phyloP scores from a whole-genome alignment of 1,140 invertebrate genomes.

The Oppia nitens region DNA sequence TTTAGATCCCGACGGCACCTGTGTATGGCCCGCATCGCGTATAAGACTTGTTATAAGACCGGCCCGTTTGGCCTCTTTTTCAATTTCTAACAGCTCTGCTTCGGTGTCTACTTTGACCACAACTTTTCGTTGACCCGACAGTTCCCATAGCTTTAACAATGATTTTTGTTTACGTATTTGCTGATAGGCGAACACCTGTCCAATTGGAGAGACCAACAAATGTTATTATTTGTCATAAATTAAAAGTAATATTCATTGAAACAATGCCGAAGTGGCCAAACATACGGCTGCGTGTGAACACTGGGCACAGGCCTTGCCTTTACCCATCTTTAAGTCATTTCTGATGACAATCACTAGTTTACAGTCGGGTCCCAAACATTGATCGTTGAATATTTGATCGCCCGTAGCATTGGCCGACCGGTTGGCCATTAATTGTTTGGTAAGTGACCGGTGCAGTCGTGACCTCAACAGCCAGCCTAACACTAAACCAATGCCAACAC shows the following conservation, averaged over 20 bases:
- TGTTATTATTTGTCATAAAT: not conserved
- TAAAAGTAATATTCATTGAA: not conserved
- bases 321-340: constrained; percentile 80
- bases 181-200: constrained; percentile 49
- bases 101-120: constrained; percentile 45
- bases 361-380: constrained; percentile 24
- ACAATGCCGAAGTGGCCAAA: not conserved
- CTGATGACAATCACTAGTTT: constrained; percentile 73
- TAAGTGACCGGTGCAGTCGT: not conserved
- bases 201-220: not conserved
- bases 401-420: not conserved
- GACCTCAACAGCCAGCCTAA: not conserved
- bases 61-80: constrained; percentile 44
- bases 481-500: constrained; percentile 6
- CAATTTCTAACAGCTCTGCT: constrained; percentile 37
- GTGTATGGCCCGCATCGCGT: constrained; percentile 73
- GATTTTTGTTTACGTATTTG: constrained; percentile 43
- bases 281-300: constrained; percentile 64
- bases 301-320: constrained; percentile 83
- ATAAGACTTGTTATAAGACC: constrained; percentile 55
- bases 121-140: constrained; percentile 61
- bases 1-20: constrained; percentile 61
- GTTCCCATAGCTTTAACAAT: constrained; percentile 52
- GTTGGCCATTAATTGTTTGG: not conserved
- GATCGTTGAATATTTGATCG: not conserved